Base-by-base conservation (phyloP, 1,140 invertebrate genomes). In the Cydia pomonella region DNA sequence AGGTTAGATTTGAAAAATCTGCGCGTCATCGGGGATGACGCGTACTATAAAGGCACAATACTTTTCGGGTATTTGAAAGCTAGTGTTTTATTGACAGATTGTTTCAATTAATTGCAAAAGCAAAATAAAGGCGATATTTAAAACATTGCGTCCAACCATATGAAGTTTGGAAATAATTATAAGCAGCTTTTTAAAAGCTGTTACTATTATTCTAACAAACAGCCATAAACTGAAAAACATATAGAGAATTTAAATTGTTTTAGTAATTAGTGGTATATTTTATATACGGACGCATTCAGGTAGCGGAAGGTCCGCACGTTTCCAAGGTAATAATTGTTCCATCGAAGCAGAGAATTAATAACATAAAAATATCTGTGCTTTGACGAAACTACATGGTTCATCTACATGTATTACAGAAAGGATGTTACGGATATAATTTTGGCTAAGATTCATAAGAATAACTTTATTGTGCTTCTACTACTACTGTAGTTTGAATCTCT, bases 311-410 rank as follows among this genome's bases (percentile, higher is more conserved):
- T 29, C 33, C 29, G 9, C 21, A 21, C 16, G 29, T 69, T 10
- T 69, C 64, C 9, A 69, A 69, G 64, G 64, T 69, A 69, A 69
- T 33, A 18, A 66, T n/a, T 64, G 64, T 69, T 33, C 27, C 27
- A 29, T 69, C 64, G 29, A 69, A 69, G 27, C 64, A 69, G 64
- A 69, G 64, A 69, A 25, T 66, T 0, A 10, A 33, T 29, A 33
- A 7, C 41, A 13, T 41, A 41, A 66, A 29, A 27, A 10, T n/a
- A 21, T 69, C 27, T 69, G 27, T 69, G 64, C 64, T 69, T 69
- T 38, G 64, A 69, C 27, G 64, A 18, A 69, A 33, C 64, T 7
- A 16, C 18, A 9, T 18, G 18, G 16, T 38, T 69, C 2, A 2
- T 69, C 9, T 33, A 33, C 64, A 13, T 41, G 27, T 64, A 10